Base-by-base conservation (phyloP, 35 echinoderm and acorn worm genomes). In the Anneissia japonica region DNA sequence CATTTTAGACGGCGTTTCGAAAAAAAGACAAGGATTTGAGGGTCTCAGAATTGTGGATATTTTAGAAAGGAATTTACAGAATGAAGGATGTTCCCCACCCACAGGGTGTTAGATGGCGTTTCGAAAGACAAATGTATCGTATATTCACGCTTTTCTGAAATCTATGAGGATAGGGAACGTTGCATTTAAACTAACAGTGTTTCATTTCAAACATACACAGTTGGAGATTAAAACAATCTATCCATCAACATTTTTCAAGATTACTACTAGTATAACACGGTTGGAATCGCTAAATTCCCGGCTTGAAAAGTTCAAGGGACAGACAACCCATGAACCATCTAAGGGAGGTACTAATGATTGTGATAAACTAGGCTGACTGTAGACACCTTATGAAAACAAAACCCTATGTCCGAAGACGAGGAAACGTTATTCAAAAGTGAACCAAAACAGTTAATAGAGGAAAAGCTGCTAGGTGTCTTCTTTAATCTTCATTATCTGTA, bases 371-470 rank as follows among this genome's bases (percentile, higher is more conserved):
- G 26, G 51, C 7, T 64, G 51, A 64, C 26, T 64, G 21, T 23
- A 64, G 51, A 64, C 51, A 64, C 51, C 51, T 64, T 64, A 64
- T 64, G 51, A 64, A 64, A 64, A 64, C 51, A 64, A 64, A n/a
- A 64, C 26, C 21, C 11, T 43, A 43, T 6, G 4, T 43, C 40
- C 14, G 40, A 43, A 43, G 40, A 6, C 40, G 40, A 43, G 40
- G 14, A 43, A 43, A 43, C 40, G 14, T 43, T 14, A 43, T 43
- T 43, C 14, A 6, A 4, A 43, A 43, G 40, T 14, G 4, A 43
- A 43, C 40, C 4, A 43, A 14, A 43, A 14, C 14, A 43, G 40
- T 43, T 43, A 23, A 64, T 23, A 23, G 7, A 64, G 1, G n/a
- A 64, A 64, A 23, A 64, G 6, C 51, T 23, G 19, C 26, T 45